Evolutionary conservation across 2,113 vertebrate species (phyloP), one percentile per base, ranked within the genome.

Genomic region (Tringa solitaria): DNA sequence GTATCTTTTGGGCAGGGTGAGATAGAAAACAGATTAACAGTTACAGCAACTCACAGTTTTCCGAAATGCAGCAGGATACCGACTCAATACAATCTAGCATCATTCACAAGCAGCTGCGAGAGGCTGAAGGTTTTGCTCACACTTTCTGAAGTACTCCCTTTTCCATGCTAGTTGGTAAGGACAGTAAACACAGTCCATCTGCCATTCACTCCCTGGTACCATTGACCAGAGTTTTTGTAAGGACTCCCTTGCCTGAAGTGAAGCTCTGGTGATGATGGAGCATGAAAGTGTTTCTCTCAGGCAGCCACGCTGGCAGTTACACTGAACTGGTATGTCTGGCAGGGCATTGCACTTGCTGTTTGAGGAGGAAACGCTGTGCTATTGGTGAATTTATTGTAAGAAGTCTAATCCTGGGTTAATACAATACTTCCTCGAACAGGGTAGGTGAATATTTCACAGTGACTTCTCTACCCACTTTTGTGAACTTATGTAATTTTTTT

Each of bases 121-220:
- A 91, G 60, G 85, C 41, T 90, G 72, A 80, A 78, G 43, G 68
- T 59, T 93, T 92, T 5, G 4, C 41, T 94, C 54, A 30, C 67
- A 26, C 41, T 89, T 93, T 69, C 69, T 63, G 76, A 94, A 72
- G 43, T 81, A 30, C 90, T 93, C 61, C 43, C 57, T 94, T 81
- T 67, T 65, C 81, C 8, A 2, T 8, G n/a, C 73, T 53, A 64
- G 91, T 85, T 33, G 35, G 63, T 46, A 50, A 72, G 80, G 65
- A 78, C 60, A 91, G 90, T 63, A 93, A 78, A 94, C 70, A 90
- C 50, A 35, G 82, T 41, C 85, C 86, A 69, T 93, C 94, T 97
- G 95, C 77, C 59, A 21, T 63, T 74, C 18, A 13, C 28, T 85
- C 59, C 78, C 63, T 56, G 32, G 15, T 51, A 43, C 51, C 41